phyloP scores from a whole-genome alignment of 2,797 vertebrate genomes.

The Bradypus variegatus region DNA sequence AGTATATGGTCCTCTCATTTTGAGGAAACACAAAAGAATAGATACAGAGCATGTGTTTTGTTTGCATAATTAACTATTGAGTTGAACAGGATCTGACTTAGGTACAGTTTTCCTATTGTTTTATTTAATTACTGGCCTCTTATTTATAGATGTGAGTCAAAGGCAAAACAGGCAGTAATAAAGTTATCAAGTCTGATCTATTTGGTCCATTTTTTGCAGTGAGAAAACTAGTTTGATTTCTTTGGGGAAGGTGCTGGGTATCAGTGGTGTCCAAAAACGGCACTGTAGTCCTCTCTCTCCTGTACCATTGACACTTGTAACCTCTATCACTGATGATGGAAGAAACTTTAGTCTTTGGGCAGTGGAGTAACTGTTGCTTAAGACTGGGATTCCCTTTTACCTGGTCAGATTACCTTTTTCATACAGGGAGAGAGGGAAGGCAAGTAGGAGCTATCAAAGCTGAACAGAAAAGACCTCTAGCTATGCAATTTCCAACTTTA shows the following conservation, averaged over 20 bases:
- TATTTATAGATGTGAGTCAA: constrained; percentile 3
- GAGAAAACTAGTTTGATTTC: constrained; percentile 12
- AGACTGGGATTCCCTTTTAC: not conserved
- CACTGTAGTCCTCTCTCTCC: not conserved
- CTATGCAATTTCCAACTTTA: not conserved
- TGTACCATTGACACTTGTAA: not conserved
- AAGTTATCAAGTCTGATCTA: not conserved
- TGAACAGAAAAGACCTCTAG: not conserved
- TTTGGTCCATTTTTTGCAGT: not conserved
- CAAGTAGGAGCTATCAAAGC: not conserved
- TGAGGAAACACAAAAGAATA: not conserved
- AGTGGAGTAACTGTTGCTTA: not conserved
- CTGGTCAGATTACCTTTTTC: not conserved
- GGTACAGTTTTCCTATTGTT: not conserved
- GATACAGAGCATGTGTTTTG: not conserved
- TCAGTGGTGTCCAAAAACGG: not conserved
- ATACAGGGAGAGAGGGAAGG: not conserved
- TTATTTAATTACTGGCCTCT: not conserved
- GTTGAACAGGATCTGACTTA: not conserved
- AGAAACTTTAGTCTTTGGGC: not conserved
- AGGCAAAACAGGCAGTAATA: not conserved
- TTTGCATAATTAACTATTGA: not conserved
- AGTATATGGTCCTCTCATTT: not conserved
- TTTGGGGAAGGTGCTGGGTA: not conserved
- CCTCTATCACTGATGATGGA: not conserved